Conservation (phyloP, 2,797 vertebrate species). For the Xiphorhynchus erythropygius region DNA sequence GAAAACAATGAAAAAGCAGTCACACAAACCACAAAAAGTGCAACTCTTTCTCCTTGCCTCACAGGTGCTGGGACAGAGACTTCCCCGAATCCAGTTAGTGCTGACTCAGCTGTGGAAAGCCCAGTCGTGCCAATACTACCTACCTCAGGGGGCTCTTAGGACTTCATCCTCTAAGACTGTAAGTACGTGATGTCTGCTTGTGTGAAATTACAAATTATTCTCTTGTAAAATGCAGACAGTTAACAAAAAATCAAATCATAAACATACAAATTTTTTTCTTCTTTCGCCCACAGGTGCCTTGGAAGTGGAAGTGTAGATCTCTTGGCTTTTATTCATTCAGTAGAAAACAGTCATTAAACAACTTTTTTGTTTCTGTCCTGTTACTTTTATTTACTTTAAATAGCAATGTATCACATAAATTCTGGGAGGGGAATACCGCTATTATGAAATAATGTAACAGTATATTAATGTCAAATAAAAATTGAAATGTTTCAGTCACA, state of each 20-base stretch:
- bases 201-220: neutral
- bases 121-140: fast-evolving
- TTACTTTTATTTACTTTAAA: neutral
- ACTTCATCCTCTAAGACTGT: neutral
- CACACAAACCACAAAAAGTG: neutral
- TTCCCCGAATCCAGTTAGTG: neutral
- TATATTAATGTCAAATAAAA: neutral
- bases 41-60: neutral
- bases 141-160: neutral
- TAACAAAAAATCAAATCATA: neutral
- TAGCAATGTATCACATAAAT: neutral
- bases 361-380: neutral
- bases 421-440: neutral
- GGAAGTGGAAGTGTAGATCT: neutral
- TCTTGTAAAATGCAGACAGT: neutral
- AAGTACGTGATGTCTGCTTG: neutral
- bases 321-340: neutral
- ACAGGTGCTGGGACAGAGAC: neutral
- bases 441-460: neutral
- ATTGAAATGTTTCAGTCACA: neutral
- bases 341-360: neutral
- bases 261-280: neutral
- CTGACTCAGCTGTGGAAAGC: neutral
- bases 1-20: neutral
- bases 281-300: slow-evolving; percentile 18